phyloP scores from a whole-genome alignment of 2,113 vertebrate genomes.

The Prinia subflava region DNA sequence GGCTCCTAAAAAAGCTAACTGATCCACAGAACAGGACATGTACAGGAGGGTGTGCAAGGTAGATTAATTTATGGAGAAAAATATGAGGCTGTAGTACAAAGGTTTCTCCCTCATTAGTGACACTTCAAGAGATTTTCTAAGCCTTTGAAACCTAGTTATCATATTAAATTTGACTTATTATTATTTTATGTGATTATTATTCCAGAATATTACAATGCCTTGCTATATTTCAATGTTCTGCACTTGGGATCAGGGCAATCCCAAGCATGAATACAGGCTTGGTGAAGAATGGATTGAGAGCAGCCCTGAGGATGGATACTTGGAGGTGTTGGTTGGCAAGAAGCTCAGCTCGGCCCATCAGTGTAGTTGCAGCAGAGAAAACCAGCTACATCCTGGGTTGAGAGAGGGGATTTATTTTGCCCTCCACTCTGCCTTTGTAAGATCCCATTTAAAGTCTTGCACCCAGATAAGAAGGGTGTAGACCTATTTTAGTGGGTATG shows the following conservation, averaged over 20 bases:
- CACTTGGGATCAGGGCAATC: neutral
- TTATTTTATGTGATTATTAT: neutral
- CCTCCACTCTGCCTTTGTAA: neutral
- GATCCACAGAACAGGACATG: neutral
- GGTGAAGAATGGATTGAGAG: neutral
- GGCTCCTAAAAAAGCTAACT: neutral
- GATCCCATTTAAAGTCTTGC: neutral
- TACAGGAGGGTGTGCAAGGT: neutral
- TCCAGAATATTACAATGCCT: neutral
- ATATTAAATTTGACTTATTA: neutral
- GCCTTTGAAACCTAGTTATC: neutral
- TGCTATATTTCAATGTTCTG: neutral
- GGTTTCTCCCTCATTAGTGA: neutral
- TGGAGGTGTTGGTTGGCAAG: neutral
- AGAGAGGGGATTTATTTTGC: neutral
- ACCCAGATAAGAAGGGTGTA: neutral
- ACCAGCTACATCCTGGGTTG: fast-evolving
- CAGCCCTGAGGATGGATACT: neutral
- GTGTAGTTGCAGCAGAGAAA: neutral
- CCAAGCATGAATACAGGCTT: neutral
- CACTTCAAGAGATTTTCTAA: neutral
- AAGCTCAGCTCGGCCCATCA: neutral
- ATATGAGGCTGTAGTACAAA: neutral
- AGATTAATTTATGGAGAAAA: neutral
- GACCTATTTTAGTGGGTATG: neutral